Evolutionary conservation across 2,113 vertebrate species (phyloP), one percentile per base, ranked within the genome.

Genomic region (Montifringilla adamsi): DNA sequence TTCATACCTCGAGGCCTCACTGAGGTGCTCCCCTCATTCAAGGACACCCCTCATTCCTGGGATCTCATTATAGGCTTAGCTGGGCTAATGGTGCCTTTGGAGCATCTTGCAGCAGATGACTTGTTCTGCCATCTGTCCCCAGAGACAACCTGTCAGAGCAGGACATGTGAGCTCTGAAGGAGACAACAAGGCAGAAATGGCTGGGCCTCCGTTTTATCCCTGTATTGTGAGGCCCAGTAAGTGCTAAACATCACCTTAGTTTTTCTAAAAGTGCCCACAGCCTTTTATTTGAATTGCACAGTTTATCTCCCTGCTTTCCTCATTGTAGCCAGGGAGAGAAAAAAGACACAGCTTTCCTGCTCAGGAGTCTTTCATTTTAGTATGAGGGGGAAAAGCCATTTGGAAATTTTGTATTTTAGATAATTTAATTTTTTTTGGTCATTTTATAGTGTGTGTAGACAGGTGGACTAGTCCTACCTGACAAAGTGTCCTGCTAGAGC

Each of bases 71-170:
- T 16, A 12, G 72, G 85, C 88, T 96, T 94, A 96, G 78, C 90
- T 73, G 87, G 64, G 56, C 43, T 87, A 55, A 53, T 6, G 31
- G 49, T 49, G 69, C 55, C 43, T 74, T 80, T 55, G 23, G 85
- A 89, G 84, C 87, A 74, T 78, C 84, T 39, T 84, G 56, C 43
- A 70, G 87, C 80, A 81, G 73, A 46, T 62, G 59, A 62, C 39
- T 94, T 91, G 66, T 89, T 91, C 46, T 89, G 84, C 96, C 90
- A 87, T 96, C 96, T 96, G 92, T 78, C 74, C 52, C 4, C 68
- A 52, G 81, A 49, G 43, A 12, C 20, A 74, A 4, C 77, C 64
- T 55, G 47, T 15, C 35, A 58, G 64, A 46, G 81, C 60, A 70
- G 46, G 43, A 53, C 55, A 6, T 3, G 15, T 28, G 87, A 74